Conservation (phyloP, 1,140 invertebrate species). For the Megalonaias nervosa region DNA sequence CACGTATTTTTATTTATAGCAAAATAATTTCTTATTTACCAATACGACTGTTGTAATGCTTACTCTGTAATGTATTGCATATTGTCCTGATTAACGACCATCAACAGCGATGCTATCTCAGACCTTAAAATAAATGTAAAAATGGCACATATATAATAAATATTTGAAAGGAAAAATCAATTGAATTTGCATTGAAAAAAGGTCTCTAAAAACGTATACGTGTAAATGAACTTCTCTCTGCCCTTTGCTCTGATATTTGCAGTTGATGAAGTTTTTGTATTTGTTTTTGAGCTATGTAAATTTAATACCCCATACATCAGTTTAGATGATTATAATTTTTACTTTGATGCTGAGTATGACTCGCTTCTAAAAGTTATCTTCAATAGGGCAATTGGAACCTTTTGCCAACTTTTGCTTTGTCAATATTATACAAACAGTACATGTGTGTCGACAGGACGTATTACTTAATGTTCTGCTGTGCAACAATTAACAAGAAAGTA, state of each 20-base stretch:
- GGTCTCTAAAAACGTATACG: background rate
- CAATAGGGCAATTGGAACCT: background rate
- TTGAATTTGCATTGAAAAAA: background rate
- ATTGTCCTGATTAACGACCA: constrained; percentile 31
- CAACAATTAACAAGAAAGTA: background rate
- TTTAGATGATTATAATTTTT: no score
- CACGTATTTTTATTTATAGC: background rate
- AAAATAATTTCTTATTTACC: background rate
- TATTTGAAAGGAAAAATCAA: background rate
- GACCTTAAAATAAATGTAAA: constrained; percentile 5
- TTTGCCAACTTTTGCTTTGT: background rate
- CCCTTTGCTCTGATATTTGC: background rate
- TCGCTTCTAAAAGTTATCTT: no score
- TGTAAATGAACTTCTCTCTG: background rate
- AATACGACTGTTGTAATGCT: background rate
- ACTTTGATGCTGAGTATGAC: no score
- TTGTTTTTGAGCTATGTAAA: no score
- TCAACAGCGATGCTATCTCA: constrained; percentile 22
- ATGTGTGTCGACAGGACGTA: background rate
- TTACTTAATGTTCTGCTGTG: background rate
- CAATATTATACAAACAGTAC: background rate
- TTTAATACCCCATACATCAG: no score
- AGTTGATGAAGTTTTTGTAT: background rate
- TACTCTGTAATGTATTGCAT: constrained; percentile 35
- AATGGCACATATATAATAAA: no score